Evolutionary conservation across 1,140 invertebrate genomes (phyloP).

Genomic region (Diuraphis noxia): DNA sequence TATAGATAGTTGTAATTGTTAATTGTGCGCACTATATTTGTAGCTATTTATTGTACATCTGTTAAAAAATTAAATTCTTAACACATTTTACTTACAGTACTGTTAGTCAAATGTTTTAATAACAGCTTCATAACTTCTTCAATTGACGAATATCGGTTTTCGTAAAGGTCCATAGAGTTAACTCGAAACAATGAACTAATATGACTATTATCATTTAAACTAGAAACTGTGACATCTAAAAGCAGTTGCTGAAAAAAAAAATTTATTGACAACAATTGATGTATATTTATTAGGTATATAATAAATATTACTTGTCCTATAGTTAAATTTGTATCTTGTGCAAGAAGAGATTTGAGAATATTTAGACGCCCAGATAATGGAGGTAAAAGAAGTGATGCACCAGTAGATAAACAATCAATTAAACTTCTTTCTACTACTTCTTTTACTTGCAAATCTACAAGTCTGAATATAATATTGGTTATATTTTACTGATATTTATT

Average conservation of each 20-base stretch:
- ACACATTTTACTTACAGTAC: constrained; percentile 62
- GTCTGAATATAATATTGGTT: constrained; percentile 58
- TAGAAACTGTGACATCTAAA: constrained; percentile 67
- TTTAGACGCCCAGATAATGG: constrained; percentile 67
- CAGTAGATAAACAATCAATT: constrained; percentile 66
- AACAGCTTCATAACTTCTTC: constrained; percentile 66
- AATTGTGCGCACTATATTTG: not conserved
- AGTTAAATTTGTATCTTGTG: constrained; percentile 64
- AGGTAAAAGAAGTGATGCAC: constrained; percentile 67
- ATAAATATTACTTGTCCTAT: constrained; percentile 63
- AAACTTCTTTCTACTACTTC: constrained; percentile 64
- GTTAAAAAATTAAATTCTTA: not conserved
- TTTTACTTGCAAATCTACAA: constrained; percentile 68
- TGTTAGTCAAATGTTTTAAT: constrained; percentile 64
- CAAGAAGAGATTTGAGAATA: constrained; percentile 66
- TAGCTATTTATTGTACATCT: not conserved
- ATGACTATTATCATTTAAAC: constrained; percentile 68
- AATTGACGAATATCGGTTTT: constrained; percentile 62
- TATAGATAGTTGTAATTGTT: not conserved
- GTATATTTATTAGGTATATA: not conserved
- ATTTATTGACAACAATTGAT: not conserved
- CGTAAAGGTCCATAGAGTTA: constrained; percentile 41
- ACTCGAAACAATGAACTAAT: constrained; percentile 65
- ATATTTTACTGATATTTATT: not conserved
- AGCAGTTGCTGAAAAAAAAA: constrained; percentile 62